Conservation (phyloP, 92 coral and sea anemone species). For the Bergia sp. region DNA sequence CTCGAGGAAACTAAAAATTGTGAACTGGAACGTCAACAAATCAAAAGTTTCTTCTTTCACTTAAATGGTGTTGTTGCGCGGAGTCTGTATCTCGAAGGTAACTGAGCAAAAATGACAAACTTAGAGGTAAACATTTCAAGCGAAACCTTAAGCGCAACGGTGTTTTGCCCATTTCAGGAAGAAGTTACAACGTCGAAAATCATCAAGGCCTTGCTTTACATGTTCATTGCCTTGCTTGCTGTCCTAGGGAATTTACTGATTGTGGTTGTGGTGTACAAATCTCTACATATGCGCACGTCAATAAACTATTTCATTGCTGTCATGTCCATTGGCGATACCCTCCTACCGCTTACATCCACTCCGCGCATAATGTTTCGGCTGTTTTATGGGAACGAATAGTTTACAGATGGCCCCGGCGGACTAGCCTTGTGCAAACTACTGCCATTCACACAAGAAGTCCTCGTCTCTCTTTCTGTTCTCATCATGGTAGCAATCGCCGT, state of each 20-base stretch:
- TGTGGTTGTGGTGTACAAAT: slow-evolving; percentile 8
- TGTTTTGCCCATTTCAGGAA: slow-evolving; percentile 2
- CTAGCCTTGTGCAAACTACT: slow-evolving; percentile 1
- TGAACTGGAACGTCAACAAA: not conserved
- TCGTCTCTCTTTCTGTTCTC: slow-evolving; percentile 19
- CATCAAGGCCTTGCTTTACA: slow-evolving; percentile 10
- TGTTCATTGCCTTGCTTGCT: not conserved
- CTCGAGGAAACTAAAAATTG: not conserved
- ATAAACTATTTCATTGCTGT: slow-evolving; percentile 14
- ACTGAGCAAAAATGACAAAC: not conserved
- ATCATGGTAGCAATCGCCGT: slow-evolving; percentile 22
- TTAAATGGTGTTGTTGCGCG: not conserved
- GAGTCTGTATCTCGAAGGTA: no score
- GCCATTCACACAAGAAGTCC: slow-evolving; percentile 29
- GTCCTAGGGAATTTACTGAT: not conserved
- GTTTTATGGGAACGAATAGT: slow-evolving; percentile 18
- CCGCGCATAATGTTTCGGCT: slow-evolving; percentile 22
- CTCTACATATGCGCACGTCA: slow-evolving; percentile 6
- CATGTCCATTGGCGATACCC: not conserved
- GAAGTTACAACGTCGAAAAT: not conserved
- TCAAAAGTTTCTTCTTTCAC: not conserved
- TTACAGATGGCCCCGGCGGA: slow-evolving; percentile 9
- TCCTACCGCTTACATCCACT: slow-evolving; percentile 10
- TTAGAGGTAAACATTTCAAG: not conserved
- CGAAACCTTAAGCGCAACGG: slow-evolving; percentile 9